phyloP scores from a whole-genome alignment of 1,140 invertebrate genomes.

The Sitophilus oryzae region DNA sequence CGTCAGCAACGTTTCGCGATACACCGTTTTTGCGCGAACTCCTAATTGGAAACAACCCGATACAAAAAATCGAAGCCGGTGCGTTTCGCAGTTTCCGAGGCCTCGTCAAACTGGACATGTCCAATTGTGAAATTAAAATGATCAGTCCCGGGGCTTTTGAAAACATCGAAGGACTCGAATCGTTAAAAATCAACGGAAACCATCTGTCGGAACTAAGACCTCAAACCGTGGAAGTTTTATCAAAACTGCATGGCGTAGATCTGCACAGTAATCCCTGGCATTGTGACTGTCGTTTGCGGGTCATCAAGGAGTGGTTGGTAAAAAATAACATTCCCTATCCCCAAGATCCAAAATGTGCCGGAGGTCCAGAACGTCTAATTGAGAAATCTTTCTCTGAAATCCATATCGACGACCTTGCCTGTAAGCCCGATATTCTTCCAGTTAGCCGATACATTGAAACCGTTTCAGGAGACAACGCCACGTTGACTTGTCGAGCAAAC shows the following conservation, averaged over 20 bases:
- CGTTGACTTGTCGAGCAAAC: conserved; percentile 71
- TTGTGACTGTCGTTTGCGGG: conserved; percentile 79
- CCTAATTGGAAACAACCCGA: conserved; percentile 71
- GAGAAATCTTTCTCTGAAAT: conserved; percentile 69
- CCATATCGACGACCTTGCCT: conserved; percentile 78
- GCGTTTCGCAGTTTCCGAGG: conserved; percentile 70
- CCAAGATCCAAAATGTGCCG: conserved; percentile 66
- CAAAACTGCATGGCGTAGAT: conserved; percentile 73
- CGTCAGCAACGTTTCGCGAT: conserved; percentile 68
- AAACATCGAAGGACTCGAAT: conserved; percentile 69
- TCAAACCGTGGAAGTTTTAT: conserved; percentile 65
- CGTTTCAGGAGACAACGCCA: conserved; percentile 75
- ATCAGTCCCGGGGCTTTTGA: conserved; percentile 73
- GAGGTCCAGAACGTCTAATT: conserved; percentile 59
- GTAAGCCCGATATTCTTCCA: conserved; percentile 73
- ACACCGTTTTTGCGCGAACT: conserved; percentile 76
- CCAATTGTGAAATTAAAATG: conserved; percentile 69
- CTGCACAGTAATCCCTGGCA: conserved; percentile 88
- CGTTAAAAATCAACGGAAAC: conserved; percentile 77
- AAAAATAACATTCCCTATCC: conserved; percentile 76
- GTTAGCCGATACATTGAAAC: conserved; percentile 70
- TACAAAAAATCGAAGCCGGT: conserved; percentile 67
- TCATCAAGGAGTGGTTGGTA: conserved; percentile 77
- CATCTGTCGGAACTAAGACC: conserved; percentile 64
- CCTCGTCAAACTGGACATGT: conserved; percentile 78